Base-by-base conservation (phyloP, 1,140 invertebrate species). In the Drosophila funebris region DNA sequence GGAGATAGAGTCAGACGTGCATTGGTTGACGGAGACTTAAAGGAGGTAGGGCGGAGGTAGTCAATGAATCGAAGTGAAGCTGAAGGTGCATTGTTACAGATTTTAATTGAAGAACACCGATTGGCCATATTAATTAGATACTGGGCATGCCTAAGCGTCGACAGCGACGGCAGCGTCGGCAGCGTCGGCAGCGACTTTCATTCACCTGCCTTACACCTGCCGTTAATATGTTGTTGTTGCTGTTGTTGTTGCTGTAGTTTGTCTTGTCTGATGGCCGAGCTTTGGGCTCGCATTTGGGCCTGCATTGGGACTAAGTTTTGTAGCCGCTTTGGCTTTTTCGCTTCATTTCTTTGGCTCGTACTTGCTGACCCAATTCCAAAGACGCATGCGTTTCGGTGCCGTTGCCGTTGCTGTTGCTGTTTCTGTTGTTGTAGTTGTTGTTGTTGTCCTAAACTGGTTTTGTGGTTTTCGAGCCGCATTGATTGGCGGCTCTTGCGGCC, bases 281-380 rank as follows among this genome's bases (percentile, higher is more conserved):
- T 57, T 33, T 36, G 62, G 46, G 60, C 22, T 13, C 27, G 54
- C 29, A 41, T 46, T 41, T 69, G 57, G 67, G 68, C 43, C 16
- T 68, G 76, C 44, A 56, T 71, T 79, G 70, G 75, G 67, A 58
- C 78, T 82, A 61, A 67, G 76, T 75, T 63, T 84, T 73, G 64
- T 68, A 70, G 70, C 36, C 16, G 44, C 29, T 50, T 70, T 64
- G 52, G 78, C 74, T 69, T 62, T 56, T 73, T 73, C 46, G 63
- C 70, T 73, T 73, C 54, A 72, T 72, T 72, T 72, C 70, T 66
- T 73, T 44, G 64, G 18, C 63, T 80, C 75, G 74, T 85, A 87
- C 82, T 87, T 87, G 82, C 75, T 87, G 82, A 87, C 82, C 82
- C 75, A 87, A 87, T 87, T 87, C 83, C 67, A 88, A 74, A 87